phyloP scores from a whole-genome alignment of 2,113 vertebrate genomes.

The Chrysochloris asiatica region DNA sequence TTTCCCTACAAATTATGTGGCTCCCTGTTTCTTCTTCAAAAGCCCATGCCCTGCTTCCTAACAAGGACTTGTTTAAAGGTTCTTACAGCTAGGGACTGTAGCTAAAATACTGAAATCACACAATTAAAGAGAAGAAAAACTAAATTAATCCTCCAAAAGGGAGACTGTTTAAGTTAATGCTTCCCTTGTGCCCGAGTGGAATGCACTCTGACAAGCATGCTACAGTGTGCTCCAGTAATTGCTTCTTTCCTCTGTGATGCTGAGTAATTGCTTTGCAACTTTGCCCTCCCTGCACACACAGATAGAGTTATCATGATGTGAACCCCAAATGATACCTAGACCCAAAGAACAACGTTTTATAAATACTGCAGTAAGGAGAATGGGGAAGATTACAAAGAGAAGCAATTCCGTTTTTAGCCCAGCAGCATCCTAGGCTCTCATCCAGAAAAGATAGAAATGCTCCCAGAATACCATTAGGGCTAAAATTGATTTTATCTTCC shows the following conservation, averaged over 20 bases:
- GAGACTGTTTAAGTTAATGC: slow-evolving; percentile 30
- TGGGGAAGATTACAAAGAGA: slow-evolving; percentile 50
- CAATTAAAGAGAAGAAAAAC: slow-evolving; percentile 60
- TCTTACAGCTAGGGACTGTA: slow-evolving; percentile 38
- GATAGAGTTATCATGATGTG: slow-evolving; percentile 54
- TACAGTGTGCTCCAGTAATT: slow-evolving; percentile 58
- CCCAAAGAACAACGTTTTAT: slow-evolving; percentile 57
- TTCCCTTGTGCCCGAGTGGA: slow-evolving; percentile 55
- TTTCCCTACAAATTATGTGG: slow-evolving; percentile 69
- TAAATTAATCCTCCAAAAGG: slow-evolving; percentile 69
- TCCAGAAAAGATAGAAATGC: slow-evolving; percentile 57
- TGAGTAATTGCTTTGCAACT: slow-evolving; percentile 62
- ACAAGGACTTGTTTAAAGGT: slow-evolving; percentile 57
- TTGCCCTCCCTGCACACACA: slow-evolving; percentile 14
- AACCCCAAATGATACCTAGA: slow-evolving; percentile 57
- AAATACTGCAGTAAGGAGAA: slow-evolving; percentile 47
- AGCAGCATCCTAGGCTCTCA: slow-evolving; percentile 23
- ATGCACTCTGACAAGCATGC: slow-evolving; percentile 1
- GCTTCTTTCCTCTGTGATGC: slow-evolving; percentile 37
- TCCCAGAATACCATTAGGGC: slow-evolving; percentile 28
- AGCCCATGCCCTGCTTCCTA: slow-evolving; percentile 52
- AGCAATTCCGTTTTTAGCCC: slow-evolving; percentile 25
- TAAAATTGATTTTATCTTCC: slow-evolving; percentile 22
- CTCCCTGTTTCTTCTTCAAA: slow-evolving; percentile 60
- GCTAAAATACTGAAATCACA: slow-evolving; percentile 65